These are phyloP conservation scores for Accipiter virgatus DNA, from an alignment of 2,113 vertebrate genomes.

Conservation along the genomic window DNA sequence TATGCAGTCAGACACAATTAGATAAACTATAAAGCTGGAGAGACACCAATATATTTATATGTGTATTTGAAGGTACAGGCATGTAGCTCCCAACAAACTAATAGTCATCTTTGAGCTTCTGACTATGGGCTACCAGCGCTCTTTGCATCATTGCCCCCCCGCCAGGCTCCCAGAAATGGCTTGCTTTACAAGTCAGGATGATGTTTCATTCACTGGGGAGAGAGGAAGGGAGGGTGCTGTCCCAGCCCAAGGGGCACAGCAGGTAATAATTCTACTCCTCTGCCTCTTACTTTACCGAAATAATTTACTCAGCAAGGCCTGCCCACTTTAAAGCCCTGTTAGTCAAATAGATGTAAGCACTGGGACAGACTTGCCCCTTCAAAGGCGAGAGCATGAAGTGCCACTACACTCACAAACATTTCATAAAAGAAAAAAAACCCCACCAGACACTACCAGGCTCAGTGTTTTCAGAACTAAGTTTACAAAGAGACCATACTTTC, in stretches of 20 bases:
- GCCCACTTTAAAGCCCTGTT: background rate
- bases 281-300: background rate
- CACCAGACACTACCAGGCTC: background rate
- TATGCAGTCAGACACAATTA: background rate
- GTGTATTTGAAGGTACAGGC: background rate
- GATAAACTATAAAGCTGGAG: background rate
- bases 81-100: background rate
- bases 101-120: background rate
- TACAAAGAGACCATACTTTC: background rate
- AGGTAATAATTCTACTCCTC: background rate
- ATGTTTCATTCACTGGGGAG: background rate
- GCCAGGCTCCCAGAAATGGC: background rate
- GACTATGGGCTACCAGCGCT: background rate
- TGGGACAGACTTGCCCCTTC: background rate
- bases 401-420: background rate
- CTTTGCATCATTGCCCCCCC: background rate
- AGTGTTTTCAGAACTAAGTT: background rate
- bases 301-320: background rate
- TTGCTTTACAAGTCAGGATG: background rate
- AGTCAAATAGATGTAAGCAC: background rate
- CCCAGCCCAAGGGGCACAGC: rapidly evolving
- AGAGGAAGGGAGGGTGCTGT: background rate
- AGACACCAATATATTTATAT: background rate
- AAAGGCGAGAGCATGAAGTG: background rate
- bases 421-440: background rate